phyloP scores from a whole-genome alignment of 2,888 invertebrate species.

The Tenthredo mesomela region DNA sequence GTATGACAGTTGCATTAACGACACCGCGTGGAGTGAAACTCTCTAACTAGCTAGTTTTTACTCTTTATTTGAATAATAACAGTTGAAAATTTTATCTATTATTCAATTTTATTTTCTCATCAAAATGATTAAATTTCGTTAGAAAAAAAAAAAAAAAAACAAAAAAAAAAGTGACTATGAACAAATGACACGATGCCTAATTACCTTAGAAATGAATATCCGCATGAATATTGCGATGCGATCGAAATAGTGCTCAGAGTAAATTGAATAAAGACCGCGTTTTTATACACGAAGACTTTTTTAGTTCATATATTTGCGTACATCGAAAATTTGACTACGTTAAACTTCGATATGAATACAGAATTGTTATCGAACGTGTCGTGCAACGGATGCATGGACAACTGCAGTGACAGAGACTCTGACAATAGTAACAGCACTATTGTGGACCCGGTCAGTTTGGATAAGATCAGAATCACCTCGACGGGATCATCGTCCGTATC shows the following conservation, averaged over 20 bases:
- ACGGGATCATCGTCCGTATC: conserved; percentile 64
- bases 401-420: conserved; percentile 72
- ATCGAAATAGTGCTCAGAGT: neutral
- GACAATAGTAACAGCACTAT: conserved; percentile 75
- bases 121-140: neutral
- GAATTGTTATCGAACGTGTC: conserved; percentile 72
- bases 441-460: conserved; percentile 75
- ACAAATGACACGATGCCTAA: neutral
- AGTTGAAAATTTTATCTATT: neutral
- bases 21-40: conserved; percentile 56
- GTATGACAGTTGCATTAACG: conserved; percentile 61
- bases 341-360: conserved; percentile 59
- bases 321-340: neutral
- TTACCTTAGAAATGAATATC: neutral
- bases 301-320: neutral
- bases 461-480: conserved; percentile 67
- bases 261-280: neutral
- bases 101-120: neutral
- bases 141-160: neutral
- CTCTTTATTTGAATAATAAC: neutral
- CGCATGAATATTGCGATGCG: conserved; percentile 3
- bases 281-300: neutral
- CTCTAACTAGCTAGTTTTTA: neutral
- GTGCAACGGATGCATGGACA: conserved; percentile 74
- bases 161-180: neutral